Conservation (phyloP, 2,888 invertebrate species). For the Alcis repandata region DNA sequence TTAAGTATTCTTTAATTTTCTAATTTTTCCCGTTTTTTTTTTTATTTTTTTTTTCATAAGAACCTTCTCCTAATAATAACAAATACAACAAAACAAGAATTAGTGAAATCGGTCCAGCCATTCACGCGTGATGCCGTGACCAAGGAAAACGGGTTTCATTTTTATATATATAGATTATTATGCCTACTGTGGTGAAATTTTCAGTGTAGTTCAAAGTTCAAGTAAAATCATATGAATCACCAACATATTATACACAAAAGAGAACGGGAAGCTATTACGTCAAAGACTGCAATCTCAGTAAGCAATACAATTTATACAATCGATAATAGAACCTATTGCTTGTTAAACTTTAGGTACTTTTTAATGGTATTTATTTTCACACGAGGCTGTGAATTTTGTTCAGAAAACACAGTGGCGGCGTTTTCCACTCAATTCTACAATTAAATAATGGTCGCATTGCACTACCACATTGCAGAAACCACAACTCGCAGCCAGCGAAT, state of each 20-base stretch:
- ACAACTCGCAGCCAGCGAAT: constrained; percentile 43
- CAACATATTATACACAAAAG: background rate
- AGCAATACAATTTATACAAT: too few relatives aligned
- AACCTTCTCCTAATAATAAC: too few relatives aligned
- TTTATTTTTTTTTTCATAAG: too few relatives aligned
- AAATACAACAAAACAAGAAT: too few relatives aligned
- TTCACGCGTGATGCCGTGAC: too few relatives aligned
- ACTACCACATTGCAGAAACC: constrained; percentile 4
- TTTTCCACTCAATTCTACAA: background rate
- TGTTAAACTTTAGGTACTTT: too few relatives aligned
- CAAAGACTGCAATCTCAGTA: background rate
- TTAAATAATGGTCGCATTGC: background rate
- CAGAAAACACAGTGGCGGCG: background rate
- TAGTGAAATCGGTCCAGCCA: too few relatives aligned
- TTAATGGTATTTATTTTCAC: too few relatives aligned
- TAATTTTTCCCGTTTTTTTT: too few relatives aligned
- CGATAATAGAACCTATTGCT: too few relatives aligned
- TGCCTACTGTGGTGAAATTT: background rate
- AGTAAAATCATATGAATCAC: background rate
- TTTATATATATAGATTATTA: background rate
- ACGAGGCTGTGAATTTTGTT: background rate
- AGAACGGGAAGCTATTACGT: background rate
- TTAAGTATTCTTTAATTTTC: too few relatives aligned
- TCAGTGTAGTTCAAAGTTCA: background rate
- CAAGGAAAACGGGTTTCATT: background rate